phyloP scores from a whole-genome alignment of 2,797 vertebrate species.

The Apogon talboti region DNA sequence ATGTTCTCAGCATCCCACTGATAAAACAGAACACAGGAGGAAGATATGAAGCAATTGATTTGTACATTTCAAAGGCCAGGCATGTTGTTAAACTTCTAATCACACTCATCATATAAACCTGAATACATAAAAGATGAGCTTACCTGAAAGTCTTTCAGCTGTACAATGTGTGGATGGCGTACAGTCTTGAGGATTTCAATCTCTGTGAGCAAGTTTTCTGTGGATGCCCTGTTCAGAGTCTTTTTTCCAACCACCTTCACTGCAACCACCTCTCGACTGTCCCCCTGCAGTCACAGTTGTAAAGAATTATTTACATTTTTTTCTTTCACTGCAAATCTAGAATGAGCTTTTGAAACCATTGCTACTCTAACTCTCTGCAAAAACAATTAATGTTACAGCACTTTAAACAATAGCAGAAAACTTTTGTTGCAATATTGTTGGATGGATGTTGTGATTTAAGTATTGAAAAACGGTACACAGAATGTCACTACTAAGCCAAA shows the following conservation, averaged over 20 bases:
- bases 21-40: background rate
- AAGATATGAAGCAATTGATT: background rate
- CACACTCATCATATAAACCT: background rate
- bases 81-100: background rate
- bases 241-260: conserved; percentile 96
- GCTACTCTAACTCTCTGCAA: background rate
- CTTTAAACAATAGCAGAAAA: background rate
- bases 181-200: conserved; percentile 96
- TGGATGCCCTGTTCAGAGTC: conserved; percentile 91
- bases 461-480: background rate
- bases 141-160: conserved; percentile 97
- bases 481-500: background rate
- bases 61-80: background rate
- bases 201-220: conserved; percentile 96
- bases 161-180: conserved; percentile 93
- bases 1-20: conserved; percentile 97
- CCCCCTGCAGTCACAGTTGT: conserved; percentile 77
- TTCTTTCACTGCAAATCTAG: background rate
- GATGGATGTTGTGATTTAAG: background rate
- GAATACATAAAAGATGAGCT: background rate
- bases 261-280: conserved; percentile 93
- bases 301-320: background rate
- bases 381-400: background rate
- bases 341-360: background rate
- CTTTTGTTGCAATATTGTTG: background rate